Conservation (phyloP, 1,140 invertebrate genomes). For the Physella acuta region DNA sequence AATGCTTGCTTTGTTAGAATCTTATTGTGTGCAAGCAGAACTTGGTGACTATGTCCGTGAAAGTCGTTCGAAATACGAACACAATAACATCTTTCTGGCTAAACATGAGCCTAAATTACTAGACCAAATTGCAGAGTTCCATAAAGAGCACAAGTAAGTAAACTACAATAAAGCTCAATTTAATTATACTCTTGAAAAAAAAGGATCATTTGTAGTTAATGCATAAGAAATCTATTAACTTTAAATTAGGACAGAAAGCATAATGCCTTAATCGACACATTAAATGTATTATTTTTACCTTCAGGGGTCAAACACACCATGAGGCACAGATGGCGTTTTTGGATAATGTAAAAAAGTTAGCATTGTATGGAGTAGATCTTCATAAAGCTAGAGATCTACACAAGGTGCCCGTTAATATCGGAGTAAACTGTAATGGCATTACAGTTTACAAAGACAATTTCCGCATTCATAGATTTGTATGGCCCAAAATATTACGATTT, state of each 20-base stretch:
- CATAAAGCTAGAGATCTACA: slow-evolving; percentile 95
- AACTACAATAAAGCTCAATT: not conserved
- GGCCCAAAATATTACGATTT: slow-evolving; percentile 99
- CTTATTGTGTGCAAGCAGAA: slow-evolving; percentile 96
- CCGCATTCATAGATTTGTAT: slow-evolving; percentile 95
- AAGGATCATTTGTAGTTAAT: not conserved
- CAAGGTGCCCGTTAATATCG: slow-evolving; percentile 91
- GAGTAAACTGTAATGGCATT: slow-evolving; percentile 93
- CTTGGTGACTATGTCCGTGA: slow-evolving; percentile 90
- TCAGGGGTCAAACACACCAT: slow-evolving; percentile 92
- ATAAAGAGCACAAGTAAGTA: slow-evolving; percentile 87
- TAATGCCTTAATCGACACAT: not conserved
- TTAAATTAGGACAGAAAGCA: not conserved
- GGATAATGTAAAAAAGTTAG: slow-evolving; percentile 96
- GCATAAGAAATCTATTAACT: not conserved
- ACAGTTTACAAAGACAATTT: slow-evolving; percentile 92
- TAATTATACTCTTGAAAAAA: not conserved
- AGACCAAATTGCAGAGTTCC: slow-evolving; percentile 91
- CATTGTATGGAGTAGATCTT: slow-evolving; percentile 96
- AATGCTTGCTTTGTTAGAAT: slow-evolving; percentile 93
- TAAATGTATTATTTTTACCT: slow-evolving; percentile 34
- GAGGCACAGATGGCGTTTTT: slow-evolving; percentile 95
- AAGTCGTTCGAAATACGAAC: slow-evolving; percentile 75
- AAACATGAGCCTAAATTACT: slow-evolving; percentile 82
- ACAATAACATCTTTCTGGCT: slow-evolving; percentile 84